Conservation (phyloP, 2,797 vertebrate species). For the Crocodylus rhombifer region DNA sequence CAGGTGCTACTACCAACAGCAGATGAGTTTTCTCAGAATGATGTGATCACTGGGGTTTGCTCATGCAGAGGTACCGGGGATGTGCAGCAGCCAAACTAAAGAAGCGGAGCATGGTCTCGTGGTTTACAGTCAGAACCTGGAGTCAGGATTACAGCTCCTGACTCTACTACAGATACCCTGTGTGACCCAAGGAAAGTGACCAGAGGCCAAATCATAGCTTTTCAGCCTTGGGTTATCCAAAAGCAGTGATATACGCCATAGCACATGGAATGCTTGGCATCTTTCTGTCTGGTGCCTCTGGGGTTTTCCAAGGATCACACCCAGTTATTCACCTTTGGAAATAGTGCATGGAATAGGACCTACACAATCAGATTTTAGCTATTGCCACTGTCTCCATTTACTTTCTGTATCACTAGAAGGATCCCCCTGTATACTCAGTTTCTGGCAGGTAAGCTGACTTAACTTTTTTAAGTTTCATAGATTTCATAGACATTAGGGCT, state of each 20-base stretch:
- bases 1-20: not conserved
- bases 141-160: not conserved
- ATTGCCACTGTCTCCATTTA: not conserved
- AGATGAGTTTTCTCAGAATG: not conserved
- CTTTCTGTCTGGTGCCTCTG: not conserved
- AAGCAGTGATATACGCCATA: fast-evolving
- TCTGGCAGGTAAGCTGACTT: no score
- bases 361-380: not conserved
- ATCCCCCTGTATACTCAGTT: no score
- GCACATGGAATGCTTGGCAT: not conserved
- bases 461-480: no score
- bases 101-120: not conserved
- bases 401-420: not conserved
- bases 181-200: not conserved
- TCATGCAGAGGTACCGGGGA: not conserved
- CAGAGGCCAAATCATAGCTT: not conserved
- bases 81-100: not conserved
- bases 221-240: not conserved
- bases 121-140: not conserved
- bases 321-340: not conserved
- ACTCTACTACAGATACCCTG: not conserved
- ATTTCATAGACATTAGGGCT: no score
- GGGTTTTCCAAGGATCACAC: fast-evolving
- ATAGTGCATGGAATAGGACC: not conserved
- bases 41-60: not conserved